Evolutionary conservation across 2,113 vertebrate genomes (phyloP).

Genomic region (human (Homo sapiens)): GRCh38 chr11:127153501-127154000

Average conservation of each 20-base stretch:
- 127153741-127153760: neutral
- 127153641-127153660: neutral
- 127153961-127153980: neutral
- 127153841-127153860: neutral
- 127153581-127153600: accelerated
- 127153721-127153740: neutral
- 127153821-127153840: neutral
- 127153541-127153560: neutral
- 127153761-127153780: neutral
- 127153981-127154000: neutral
- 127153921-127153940: neutral
- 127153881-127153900: neutral
- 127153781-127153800: neutral
- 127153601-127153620: neutral
- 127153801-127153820: neutral
- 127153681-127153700: neutral
- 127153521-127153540: neutral
- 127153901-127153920: too few relatives aligned
- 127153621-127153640: neutral
- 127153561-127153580: too few relatives aligned
- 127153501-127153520: neutral
- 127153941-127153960: neutral
- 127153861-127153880: neutral
- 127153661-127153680: accelerated
- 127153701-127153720: neutral